These are phyloP conservation scores for Drosophila dunni DNA, from an alignment of 1,140 invertebrate species.

Conservation along the genomic window DNA sequence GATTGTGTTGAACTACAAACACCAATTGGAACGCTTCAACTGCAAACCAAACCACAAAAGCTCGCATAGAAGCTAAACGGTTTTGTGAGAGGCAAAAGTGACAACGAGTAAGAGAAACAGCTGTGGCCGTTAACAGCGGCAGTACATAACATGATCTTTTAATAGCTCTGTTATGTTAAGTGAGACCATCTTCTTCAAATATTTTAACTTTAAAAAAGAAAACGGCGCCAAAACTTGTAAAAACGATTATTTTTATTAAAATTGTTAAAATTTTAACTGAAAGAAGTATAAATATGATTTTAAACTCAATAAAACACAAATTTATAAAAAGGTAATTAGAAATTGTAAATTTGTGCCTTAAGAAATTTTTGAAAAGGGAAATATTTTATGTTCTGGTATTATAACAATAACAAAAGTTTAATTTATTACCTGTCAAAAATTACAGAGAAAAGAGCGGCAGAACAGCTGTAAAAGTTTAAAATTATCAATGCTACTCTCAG, in stretches of 20 bases:
- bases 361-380: no score
- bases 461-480: neutral
- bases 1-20: slow-evolving; percentile 7
- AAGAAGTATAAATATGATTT: no score
- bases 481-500: neutral
- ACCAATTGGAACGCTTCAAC: slow-evolving; percentile 21
- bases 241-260: no score
- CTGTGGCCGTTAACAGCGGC: slow-evolving; percentile 23
- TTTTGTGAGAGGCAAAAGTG: slow-evolving; percentile 2
- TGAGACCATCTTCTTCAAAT: slow-evolving; percentile 20
- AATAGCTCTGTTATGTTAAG: slow-evolving; percentile 6
- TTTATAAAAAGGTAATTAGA: no score
- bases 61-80: slow-evolving; percentile 19
- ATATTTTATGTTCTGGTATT: no score
- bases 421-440: neutral
- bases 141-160: slow-evolving; percentile 20
- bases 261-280: no score
- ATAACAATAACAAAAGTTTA: neutral
- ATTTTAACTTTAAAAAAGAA: neutral
- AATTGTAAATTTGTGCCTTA: no score
- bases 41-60: slow-evolving; percentile 32
- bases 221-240: neutral
- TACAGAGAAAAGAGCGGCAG: neutral
- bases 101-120: neutral
- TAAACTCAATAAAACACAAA: no score